Evolutionary conservation across 2,888 invertebrate species (phyloP), one percentile per base, ranked within the genome.

Genomic region (Ornithoptera alexandrae): DNA sequence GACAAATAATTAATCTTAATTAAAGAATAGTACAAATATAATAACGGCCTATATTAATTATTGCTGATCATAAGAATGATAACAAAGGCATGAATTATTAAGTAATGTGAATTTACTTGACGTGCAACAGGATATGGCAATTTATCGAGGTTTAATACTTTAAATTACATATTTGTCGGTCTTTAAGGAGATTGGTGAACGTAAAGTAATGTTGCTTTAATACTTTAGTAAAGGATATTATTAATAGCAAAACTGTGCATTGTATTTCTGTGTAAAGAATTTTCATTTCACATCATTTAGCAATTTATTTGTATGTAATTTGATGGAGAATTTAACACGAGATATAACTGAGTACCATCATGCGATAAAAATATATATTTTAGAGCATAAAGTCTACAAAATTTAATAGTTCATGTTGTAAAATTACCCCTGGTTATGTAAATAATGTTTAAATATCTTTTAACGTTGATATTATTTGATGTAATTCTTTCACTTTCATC

Each of bases 21-120:
- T 46, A 46, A 46, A 46, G 46, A 1, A 46, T 15, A 46, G 2
- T 15, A 15, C 46, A 46, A 4, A 67, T 56, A 6, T 20, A 2
- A 67, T 56, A 53, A 67, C 20, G 39, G 36, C 67, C 50, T 53
- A 57, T 62, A 67, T 67, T 42, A 57, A 42, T 62, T 42, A 58
- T 63, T 36, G 63, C n/a, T 58, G 62, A 58, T 68, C 58, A 58
- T 30, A 46, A 62, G n/a, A 68, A 68, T 58, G 68, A 63, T 68
- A 68, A 62, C 36, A 56, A 30, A 63, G 58, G 30, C 62, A 68
- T 50, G 62, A 63, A 68, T 63, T 68, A 63, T 17, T 42, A 46
- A 63, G 63, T 62, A 68, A 57, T 62, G 58, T 58, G 46, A 65
- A 20, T 61, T 39, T n/a, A n/a, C 39, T 36, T 53, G 60, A 63